Conservation (phyloP, 2,113 vertebrate species). For the Clupea harengus region DNA sequence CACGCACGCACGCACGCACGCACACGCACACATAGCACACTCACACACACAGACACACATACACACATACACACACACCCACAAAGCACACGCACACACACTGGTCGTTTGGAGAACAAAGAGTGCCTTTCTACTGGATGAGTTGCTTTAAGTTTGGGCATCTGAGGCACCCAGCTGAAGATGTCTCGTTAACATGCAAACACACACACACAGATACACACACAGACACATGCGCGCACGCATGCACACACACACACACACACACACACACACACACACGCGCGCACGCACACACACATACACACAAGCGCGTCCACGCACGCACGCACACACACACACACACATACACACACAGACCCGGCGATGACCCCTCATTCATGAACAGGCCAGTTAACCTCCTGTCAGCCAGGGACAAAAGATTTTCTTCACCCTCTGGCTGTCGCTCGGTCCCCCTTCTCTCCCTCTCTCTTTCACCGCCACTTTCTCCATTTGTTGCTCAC, state of each 20-base stretch:
- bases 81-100: constrained; percentile 20
- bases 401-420: constrained; percentile 38
- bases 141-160: constrained; percentile 34
- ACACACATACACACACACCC: background rate
- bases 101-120: constrained; percentile 41
- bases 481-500: constrained; percentile 2
- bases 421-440: constrained; percentile 30
- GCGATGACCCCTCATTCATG: constrained; percentile 48
- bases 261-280: constrained; percentile 40
- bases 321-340: constrained; percentile 37
- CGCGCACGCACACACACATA: background rate
- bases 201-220: constrained; percentile 28
- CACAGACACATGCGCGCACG: background rate
- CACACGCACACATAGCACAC: background rate
- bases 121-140: constrained; percentile 36
- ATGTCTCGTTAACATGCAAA: constrained; percentile 45
- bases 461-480: background rate
- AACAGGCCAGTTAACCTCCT: constrained; percentile 42
- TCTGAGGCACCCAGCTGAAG: constrained; percentile 33
- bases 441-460: constrained; percentile 25
- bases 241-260: constrained; percentile 40
- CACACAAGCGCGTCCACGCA: constrained; percentile 23
- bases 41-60: constrained; percentile 15
- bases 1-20: background rate
- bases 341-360: constrained; percentile 42